Evolutionary conservation across 2,113 vertebrate genomes (phyloP).

Genomic region (crab-eating macaque (Macaca fascicularis)): DNA sequence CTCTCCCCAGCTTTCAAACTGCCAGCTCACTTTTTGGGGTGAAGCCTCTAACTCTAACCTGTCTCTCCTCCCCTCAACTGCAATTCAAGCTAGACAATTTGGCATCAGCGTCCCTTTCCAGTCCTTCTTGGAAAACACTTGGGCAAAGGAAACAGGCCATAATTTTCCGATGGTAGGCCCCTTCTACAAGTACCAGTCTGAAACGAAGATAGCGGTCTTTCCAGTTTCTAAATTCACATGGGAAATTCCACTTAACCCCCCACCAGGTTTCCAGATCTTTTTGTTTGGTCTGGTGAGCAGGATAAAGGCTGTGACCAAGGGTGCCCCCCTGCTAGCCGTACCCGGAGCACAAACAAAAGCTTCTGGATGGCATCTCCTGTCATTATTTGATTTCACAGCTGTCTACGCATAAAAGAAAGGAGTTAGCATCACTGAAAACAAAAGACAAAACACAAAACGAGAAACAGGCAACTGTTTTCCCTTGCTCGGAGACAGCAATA

Average conservation of each 20-base stretch:
- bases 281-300: slow-evolving; percentile 59
- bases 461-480: slow-evolving; percentile 25
- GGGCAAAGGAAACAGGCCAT: neutral
- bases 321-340: neutral
- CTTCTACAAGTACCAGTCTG: neutral
- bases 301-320: neutral
- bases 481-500: neutral
- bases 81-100: neutral
- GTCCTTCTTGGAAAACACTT: neutral
- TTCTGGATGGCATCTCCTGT: neutral
- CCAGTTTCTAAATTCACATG: neutral
- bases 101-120: neutral
- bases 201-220: neutral
- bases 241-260: neutral
- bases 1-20: neutral
- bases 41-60: neutral
- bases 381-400: slow-evolving; percentile 64
- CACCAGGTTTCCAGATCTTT: neutral
- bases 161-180: neutral
- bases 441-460: slow-evolving; percentile 43
- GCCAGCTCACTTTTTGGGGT: neutral
- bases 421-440: slow-evolving; percentile 55
- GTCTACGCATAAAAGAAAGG: slow-evolving; percentile 33
- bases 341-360: slow-evolving; percentile 68
- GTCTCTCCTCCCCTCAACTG: neutral